These are phyloP conservation scores for Cerceris rybyensis DNA, from an alignment of 2,888 invertebrate genomes.

Conservation along the genomic window DNA sequence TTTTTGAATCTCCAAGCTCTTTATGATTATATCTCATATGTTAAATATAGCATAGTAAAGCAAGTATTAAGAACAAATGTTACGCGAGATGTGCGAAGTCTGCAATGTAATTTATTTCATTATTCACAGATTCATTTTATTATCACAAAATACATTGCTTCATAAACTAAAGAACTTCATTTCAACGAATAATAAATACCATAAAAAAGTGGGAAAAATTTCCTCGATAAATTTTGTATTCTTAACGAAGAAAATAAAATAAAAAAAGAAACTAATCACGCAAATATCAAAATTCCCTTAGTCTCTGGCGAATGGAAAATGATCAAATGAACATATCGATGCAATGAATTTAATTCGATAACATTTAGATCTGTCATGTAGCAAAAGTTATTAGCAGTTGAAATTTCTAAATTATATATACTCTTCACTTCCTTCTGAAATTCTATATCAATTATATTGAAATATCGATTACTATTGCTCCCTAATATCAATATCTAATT, in stretches of 20 bases:
- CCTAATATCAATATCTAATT: too few species aligned
- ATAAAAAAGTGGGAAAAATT: constrained; percentile 8
- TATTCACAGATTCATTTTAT: constrained; percentile 8
- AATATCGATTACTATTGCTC: too few species aligned
- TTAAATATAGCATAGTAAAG: constrained; percentile 27
- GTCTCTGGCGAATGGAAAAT: not conserved
- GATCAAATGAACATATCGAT: too few species aligned
- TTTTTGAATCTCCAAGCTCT: constrained; percentile 21
- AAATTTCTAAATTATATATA: too few species aligned
- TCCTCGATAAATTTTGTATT: not conserved
- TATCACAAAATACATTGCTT: constrained; percentile 29
- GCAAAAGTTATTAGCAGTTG: too few species aligned
- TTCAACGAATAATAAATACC: constrained; percentile 29
- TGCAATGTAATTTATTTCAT: constrained; percentile 13
- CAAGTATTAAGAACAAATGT: constrained; percentile 24
- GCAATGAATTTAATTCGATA: too few species aligned
- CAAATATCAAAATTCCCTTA: not conserved
- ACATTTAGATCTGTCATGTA: too few species aligned
- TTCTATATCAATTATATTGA: too few species aligned
- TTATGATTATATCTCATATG: constrained; percentile 19
- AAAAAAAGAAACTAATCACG: not conserved
- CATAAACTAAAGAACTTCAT: constrained; percentile 29
- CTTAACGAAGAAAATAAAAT: not conserved
- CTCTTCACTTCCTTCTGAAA: too few species aligned
- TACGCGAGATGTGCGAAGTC: constrained; percentile 23